Conservation (phyloP, 2,888 invertebrate genomes). For the Rugalucina vietnamica region DNA sequence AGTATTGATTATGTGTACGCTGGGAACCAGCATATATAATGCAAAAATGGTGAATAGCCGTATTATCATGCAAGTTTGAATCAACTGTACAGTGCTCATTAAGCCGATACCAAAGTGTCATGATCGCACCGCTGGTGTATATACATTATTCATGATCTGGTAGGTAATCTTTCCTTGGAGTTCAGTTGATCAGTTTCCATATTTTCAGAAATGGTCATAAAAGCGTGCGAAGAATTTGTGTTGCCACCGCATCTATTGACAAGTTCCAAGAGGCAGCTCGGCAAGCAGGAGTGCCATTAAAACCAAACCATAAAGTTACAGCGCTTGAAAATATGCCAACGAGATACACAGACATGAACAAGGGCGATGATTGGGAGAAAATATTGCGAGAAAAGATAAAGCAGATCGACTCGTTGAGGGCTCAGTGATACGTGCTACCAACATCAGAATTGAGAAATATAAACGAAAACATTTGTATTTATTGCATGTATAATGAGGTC, state of each 20-base stretch:
- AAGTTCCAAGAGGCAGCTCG: slow-evolving; percentile 83
- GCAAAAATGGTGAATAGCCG: too few relatives aligned
- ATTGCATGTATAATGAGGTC: too few relatives aligned
- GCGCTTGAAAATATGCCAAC: slow-evolving; percentile 69
- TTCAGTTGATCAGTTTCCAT: slow-evolving; percentile 1
- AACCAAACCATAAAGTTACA: slow-evolving; percentile 62
- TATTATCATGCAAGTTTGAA: too few relatives aligned
- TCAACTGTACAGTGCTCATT: too few relatives aligned
- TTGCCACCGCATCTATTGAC: slow-evolving; percentile 84
- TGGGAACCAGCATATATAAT: too few relatives aligned
- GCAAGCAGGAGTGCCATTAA: slow-evolving; percentile 76
- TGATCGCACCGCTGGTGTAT: too few relatives aligned
- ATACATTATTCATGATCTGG: too few relatives aligned
- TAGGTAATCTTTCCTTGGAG: too few relatives aligned
- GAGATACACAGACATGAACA: slow-evolving; percentile 73
- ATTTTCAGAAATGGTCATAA: slow-evolving; percentile 3
- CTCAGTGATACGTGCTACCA: background rate
- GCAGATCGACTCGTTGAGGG: slow-evolving; percentile 14
- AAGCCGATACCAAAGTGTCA: too few relatives aligned
- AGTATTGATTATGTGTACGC: too few relatives aligned
- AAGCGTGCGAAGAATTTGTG: slow-evolving; percentile 69
- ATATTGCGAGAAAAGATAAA: slow-evolving; percentile 72
- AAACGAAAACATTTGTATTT: too few relatives aligned
- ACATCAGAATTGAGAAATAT: too few relatives aligned
- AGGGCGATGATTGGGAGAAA: slow-evolving; percentile 78